Evolutionary conservation across 2,888 invertebrate genomes (phyloP), one percentile per base, ranked within the genome.

Genomic region (Athalia rosae): DNA sequence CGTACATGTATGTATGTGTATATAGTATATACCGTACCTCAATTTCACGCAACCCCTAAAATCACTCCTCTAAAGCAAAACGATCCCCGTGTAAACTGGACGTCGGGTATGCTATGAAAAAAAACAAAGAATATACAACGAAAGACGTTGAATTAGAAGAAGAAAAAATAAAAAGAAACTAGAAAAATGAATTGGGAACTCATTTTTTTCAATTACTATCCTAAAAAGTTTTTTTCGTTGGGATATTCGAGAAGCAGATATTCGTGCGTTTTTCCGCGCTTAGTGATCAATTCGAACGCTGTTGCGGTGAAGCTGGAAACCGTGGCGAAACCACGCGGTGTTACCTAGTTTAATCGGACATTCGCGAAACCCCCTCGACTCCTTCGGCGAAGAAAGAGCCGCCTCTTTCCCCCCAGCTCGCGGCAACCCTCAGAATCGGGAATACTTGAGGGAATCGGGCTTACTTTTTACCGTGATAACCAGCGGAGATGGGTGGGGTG

Each of bases 281-380:
- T n/a, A n/a, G 28, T 2, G 28, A 28, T 28, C 28, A 28, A 28
- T 28, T 28, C 28, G 67, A 67, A 67, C 67, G 15, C 50, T 48
- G 11, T 28, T 48, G 58, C 71, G 79, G 77, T n/a, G n/a, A n/a
- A 69, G 62, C 77, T 79, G 28, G 28, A 79, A 79, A 79, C 79
- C 78, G 71, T 77, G 79, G 69, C 71, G 69, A 71, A 71, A 71
- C 50, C 64, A 78, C 58, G 78, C 77, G 74, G 79, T 82, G 79
- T 83, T 82, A n/a, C n/a, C n/a, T n/a, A 82, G 81, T 81, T 82
- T 81, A 82, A 83, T 82, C 82, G 81, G 79, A 78, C 79, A 66
- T 77, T 80, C 79, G 28, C 69, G 58, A 71, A 71, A 43, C 69
- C 69, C 69, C 69, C 53, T 50, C 11, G n/a, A 11, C 69, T 56